phyloP scores from a whole-genome alignment of 2,797 vertebrate species.

The Crenichthys baileyi region DNA sequence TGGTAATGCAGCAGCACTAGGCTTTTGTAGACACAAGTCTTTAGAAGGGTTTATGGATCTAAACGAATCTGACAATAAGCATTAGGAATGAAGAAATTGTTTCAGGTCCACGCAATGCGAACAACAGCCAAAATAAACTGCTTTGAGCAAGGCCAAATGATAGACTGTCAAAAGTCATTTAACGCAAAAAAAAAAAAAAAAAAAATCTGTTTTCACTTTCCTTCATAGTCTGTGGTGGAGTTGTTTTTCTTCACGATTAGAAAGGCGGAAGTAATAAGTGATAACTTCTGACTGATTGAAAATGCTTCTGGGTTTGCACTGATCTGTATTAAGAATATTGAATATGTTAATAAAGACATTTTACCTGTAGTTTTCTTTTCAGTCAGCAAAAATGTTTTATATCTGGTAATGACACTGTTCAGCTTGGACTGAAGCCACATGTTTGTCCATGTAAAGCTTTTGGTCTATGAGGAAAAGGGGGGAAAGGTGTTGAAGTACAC shows the following conservation, averaged over 20 bases:
- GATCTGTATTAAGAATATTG: background rate
- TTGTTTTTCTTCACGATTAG: slow-evolving; percentile 62
- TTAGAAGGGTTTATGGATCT: slow-evolving; percentile 51
- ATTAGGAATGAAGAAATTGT: slow-evolving; percentile 60
- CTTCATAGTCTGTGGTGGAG: slow-evolving; percentile 39
- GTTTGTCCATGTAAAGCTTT: background rate
- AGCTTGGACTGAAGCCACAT: slow-evolving; percentile 3
- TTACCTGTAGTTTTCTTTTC: background rate
- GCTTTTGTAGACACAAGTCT: slow-evolving; percentile 54
- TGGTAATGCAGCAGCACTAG: slow-evolving; percentile 55
- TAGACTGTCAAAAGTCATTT: slow-evolving; percentile 67
- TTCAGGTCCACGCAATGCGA: slow-evolving; percentile 63
- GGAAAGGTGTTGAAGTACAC: slow-evolving; percentile 15
- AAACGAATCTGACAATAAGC: slow-evolving; percentile 75
- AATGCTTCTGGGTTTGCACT: background rate
- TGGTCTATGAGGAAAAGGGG: background rate
- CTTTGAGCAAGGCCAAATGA: slow-evolving; percentile 58
- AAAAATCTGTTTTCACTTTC: slow-evolving; percentile 47
- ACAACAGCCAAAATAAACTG: slow-evolving; percentile 64
- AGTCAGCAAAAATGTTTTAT: background rate
- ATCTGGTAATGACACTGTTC: background rate
- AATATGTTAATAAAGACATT: background rate
- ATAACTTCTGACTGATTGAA: slow-evolving; percentile 4
- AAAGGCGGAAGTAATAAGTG: slow-evolving; percentile 32
- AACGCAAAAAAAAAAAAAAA: slow-evolving; percentile 48